Percentiles rank a stretch among this genome's conserved stretches.
These are phyloP conservation scores for Enhydra lutris DNA, from an alignment of 2,113 vertebrate species.

Conservation along the genomic window DNA sequence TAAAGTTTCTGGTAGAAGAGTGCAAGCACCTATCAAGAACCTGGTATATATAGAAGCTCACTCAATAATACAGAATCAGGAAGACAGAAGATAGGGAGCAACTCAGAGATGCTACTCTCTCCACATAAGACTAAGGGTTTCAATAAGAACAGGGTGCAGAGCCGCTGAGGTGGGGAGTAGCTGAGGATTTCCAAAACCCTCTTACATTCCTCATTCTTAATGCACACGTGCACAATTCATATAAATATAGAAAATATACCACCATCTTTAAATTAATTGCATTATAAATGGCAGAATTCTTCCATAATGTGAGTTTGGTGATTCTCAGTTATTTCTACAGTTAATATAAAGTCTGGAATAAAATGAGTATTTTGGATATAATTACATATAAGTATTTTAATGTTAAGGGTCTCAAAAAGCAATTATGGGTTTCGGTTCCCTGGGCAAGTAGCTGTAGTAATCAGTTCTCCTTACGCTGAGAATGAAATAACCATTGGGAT, in stretches of 20 bases:
- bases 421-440: not conserved
- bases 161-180: not conserved
- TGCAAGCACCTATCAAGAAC: no score
- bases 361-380: not conserved
- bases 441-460: not conserved
- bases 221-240: rapidly evolving
- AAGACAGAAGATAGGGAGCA: rapidly evolving
- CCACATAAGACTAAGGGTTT: rapidly evolving
- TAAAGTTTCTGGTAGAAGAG: not conserved
- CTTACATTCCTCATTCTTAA: not conserved
- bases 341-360: not conserved
- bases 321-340: not conserved
- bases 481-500: not conserved
- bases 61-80: not conserved
- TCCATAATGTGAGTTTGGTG: not conserved
- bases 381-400: not conserved
- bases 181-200: not conserved
- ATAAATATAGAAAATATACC: not conserved
- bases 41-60: not conserved
- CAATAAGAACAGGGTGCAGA: not conserved
- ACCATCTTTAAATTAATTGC: not conserved
- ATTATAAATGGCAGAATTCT: not conserved
- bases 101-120: not conserved
- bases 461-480: not conserved
- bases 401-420: rapidly evolving